These are phyloP conservation scores for Thermophis baileyi DNA, from an alignment of 2,113 vertebrate genomes.

Conservation along the genomic window DNA sequence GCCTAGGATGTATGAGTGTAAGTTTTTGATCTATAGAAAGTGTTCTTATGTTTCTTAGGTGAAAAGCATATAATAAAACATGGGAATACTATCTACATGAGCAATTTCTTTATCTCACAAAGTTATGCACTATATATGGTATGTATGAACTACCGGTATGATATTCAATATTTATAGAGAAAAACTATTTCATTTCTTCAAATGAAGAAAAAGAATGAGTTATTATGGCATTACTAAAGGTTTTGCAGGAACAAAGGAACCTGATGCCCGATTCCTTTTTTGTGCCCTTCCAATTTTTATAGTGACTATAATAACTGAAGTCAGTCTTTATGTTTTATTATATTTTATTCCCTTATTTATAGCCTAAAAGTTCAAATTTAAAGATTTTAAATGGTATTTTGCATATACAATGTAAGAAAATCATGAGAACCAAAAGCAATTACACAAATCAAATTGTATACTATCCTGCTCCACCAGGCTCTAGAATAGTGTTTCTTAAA, in stretches of 20 bases:
- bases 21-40: no score
- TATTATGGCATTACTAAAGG: background rate
- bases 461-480: background rate
- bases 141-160: no score
- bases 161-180: no score
- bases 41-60: no score
- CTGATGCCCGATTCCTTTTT: background rate
- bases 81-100: no score
- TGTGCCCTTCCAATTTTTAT: background rate
- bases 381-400: background rate
- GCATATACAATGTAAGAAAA: background rate
- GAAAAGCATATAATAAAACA: no score
- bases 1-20: no score
- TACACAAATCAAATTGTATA: background rate
- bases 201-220: no score
- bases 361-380: background rate
- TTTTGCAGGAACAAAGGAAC: background rate
- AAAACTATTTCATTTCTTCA: no score
- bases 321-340: slow-evolving; percentile 8
- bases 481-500: no score
- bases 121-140: no score
- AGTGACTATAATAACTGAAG: slow-evolving; percentile 7
- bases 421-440: background rate
- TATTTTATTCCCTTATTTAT: background rate
- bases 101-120: no score